Conservation (phyloP, 30 jellyfish, hydroid and myxozoan genomes). For the Hydra vulgaris region DNA sequence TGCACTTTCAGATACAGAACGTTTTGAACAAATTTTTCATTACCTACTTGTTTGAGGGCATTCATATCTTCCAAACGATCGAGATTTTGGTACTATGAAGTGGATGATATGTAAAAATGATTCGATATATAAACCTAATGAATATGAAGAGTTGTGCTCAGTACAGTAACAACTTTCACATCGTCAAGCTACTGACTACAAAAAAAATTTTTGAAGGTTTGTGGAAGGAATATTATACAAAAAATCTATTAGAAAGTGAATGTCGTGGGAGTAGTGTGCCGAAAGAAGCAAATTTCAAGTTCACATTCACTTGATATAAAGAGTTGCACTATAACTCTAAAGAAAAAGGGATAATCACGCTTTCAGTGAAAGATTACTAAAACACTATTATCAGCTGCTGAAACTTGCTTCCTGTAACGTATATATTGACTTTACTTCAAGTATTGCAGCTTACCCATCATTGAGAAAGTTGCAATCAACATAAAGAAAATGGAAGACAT, state of each 20-base stretch:
- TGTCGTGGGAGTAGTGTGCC: background rate
- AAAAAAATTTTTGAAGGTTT: background rate
- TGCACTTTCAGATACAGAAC: background rate
- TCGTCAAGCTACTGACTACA: no score
- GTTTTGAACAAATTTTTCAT: background rate
- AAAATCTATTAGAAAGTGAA: background rate
- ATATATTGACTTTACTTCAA: background rate
- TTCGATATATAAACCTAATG: background rate
- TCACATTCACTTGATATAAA: background rate
- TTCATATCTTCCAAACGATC: background rate
- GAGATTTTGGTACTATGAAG: background rate
- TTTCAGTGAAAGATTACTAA: background rate
- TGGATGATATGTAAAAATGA: background rate
- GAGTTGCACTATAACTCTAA: background rate
- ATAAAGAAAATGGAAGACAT: background rate
- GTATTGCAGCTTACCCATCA: background rate
- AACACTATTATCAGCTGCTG: background rate
- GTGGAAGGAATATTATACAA: background rate
- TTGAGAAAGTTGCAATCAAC: background rate
- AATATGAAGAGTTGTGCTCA: no score
- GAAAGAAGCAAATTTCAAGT: background rate
- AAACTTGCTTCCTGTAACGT: background rate
- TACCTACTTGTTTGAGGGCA: background rate
- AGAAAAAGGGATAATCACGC: background rate
- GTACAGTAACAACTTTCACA: no score